Conservation (phyloP, 2,797 vertebrate species). For the Taeniopygia guttata region DNA sequence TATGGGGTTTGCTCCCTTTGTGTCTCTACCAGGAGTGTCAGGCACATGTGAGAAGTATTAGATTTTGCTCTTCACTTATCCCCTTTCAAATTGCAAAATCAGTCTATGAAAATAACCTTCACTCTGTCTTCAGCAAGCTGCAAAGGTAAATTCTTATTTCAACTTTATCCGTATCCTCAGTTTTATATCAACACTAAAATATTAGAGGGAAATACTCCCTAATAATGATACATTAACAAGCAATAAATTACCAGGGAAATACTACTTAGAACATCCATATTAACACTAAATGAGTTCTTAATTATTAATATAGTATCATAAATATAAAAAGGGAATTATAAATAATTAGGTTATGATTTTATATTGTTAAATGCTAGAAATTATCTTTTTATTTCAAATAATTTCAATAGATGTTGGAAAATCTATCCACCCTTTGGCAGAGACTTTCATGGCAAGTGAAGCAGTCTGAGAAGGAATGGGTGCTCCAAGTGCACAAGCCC, state of each 20-base stretch:
- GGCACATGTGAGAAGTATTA: background rate
- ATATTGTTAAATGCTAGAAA: conserved; percentile 28
- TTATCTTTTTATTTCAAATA: conserved; percentile 31
- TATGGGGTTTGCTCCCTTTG: background rate
- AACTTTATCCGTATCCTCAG: background rate
- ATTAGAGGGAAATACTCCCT: conserved; percentile 48
- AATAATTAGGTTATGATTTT: conserved; percentile 62
- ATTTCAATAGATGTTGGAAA: background rate
- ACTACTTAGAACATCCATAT: conserved; percentile 40
- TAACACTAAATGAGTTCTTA: conserved; percentile 64
- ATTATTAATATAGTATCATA: conserved; percentile 61
- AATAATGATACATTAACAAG: conserved; percentile 69
- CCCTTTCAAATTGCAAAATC: background rate
- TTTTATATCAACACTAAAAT: conserved; percentile 55
- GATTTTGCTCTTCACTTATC: background rate
- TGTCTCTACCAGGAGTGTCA: background rate
- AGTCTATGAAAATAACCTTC: conserved; percentile 13
- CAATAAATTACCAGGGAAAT: conserved; percentile 62
- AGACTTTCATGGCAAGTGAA: background rate
- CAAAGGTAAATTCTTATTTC: conserved; percentile 40
- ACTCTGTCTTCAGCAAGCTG: conserved; percentile 11
- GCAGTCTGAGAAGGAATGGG: background rate
- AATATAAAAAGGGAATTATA: conserved; percentile 53
- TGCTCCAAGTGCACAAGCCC: background rate
- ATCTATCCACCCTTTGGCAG: background rate